Base-by-base conservation (phyloP, 2,113 vertebrate genomes). In the Zosterops japonicus region DNA sequence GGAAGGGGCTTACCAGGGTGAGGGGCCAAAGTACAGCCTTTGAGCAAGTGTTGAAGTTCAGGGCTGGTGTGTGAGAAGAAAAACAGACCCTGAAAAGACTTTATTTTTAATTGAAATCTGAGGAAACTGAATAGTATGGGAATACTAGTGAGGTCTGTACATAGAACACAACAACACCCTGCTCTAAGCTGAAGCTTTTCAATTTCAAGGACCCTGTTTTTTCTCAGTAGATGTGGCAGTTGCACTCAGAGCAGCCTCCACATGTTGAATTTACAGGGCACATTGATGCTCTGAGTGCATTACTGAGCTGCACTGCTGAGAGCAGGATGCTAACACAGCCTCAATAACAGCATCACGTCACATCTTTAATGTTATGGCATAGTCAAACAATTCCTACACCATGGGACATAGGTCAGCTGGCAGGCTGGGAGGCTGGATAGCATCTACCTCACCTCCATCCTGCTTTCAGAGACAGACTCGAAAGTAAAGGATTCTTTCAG, bases 161-260 rank as follows among this genome's bases (percentile, higher is more conserved):
- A 11, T 4, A 42, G 76, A 72, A 29, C 25, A 74, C 50, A 78
- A 21, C 22, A 72, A 50, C 21, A 68, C 57, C n/a, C 60, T 78
- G n/a, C 41, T 61, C 36, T 53, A 27, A 84, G 31, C 9, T 41
- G 35, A 79, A 68, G 27, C 9, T 76, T 87, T 93, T 67, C 0
- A 14, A 64, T 35, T 29, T 41, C 44, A 80, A 85, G 27, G 15
- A 56, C 21, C 69, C 44, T 25, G 42, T 55, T 61, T 76, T 92
- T 83, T 61, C 46, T 76, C 22, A 36, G 9, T 36, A 53, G 23
- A 23, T 55, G 24, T 41, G 27, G 39, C 87, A 80, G 21, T 8
- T 3, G 1, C 22, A 19, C 35, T 80, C 0, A 0, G 61, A 82
- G 21, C 23, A 79, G 44, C 35, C 13, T 68, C 61, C 24, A 25